These are phyloP conservation scores for Botia kubotai DNA, from an alignment of 2,797 vertebrate genomes.

Conservation along the genomic window DNA sequence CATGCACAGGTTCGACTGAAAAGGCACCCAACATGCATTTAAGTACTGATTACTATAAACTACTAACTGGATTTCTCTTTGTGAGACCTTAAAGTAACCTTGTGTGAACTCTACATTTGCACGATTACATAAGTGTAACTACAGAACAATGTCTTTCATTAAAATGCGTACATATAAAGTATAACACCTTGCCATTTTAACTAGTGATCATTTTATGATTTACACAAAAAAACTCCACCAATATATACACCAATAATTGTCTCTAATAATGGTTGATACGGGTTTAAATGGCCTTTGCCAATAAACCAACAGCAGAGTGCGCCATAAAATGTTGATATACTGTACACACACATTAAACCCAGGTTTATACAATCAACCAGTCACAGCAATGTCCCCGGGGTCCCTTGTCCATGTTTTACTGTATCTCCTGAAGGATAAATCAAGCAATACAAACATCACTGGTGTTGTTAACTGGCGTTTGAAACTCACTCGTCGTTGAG, in stretches of 20 bases:
- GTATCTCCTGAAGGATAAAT: not conserved
- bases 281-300: not conserved
- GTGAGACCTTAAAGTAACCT: not conserved
- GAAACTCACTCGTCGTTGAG: conserved; percentile 94
- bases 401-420: not conserved
- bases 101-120: not conserved
- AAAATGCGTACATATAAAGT: not conserved
- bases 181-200: too few relatives aligned
- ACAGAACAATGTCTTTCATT: not conserved
- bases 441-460: not conserved
- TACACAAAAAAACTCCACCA: too few relatives aligned
- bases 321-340: not conserved
- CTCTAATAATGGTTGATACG: not conserved
- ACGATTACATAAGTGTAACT: not conserved
- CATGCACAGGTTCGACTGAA: conserved; percentile 95
- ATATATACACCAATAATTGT: not conserved
- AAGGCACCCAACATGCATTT: conserved; percentile 48
- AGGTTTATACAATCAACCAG: not conserved
- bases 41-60: not conserved
- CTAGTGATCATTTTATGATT: too few relatives aligned
- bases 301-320: not conserved
- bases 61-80: not conserved
- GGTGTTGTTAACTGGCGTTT: not conserved
- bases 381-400: not conserved
- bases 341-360: not conserved